These are phyloP conservation scores for Dendrocincla fuliginosa DNA, from an alignment of 2,797 vertebrate genomes.

Conservation along the genomic window DNA sequence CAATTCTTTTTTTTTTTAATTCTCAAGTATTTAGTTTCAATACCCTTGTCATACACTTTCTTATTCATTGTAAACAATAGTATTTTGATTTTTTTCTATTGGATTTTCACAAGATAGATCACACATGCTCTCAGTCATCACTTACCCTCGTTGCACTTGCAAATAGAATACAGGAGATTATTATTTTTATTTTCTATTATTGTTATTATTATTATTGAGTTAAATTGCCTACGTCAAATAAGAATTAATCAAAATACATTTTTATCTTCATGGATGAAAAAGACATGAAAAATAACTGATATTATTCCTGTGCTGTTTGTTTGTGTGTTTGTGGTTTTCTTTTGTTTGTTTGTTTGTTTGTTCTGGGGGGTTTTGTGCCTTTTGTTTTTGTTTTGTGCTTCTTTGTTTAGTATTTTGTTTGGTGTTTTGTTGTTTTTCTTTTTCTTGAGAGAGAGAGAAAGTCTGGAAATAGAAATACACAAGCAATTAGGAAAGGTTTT, in stretches of 20 bases:
- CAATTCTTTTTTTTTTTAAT: not conserved
- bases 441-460: not conserved
- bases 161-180: not conserved
- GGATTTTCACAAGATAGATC: not conserved
- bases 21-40: not conserved
- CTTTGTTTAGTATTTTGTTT: no score
- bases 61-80: not conserved
- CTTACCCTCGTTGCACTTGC: not conserved
- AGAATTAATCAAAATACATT: not conserved
- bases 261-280: not conserved
- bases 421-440: not conserved
- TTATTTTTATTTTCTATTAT: not conserved
- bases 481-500: conserved; percentile 42
- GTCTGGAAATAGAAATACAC: not conserved
- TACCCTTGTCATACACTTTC: not conserved
- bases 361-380: no score
- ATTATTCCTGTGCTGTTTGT: not conserved
- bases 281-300: not conserved
- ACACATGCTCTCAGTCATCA: not conserved
- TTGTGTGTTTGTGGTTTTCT: no score
- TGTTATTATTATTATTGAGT: not conserved
- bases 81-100: not conserved
- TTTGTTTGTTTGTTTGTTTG: no score
- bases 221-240: not conserved
- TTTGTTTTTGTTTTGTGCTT: not conserved